Evolutionary conservation across 2,888 invertebrate species (phyloP).

Genomic region (Oscheius onirici): DNA sequence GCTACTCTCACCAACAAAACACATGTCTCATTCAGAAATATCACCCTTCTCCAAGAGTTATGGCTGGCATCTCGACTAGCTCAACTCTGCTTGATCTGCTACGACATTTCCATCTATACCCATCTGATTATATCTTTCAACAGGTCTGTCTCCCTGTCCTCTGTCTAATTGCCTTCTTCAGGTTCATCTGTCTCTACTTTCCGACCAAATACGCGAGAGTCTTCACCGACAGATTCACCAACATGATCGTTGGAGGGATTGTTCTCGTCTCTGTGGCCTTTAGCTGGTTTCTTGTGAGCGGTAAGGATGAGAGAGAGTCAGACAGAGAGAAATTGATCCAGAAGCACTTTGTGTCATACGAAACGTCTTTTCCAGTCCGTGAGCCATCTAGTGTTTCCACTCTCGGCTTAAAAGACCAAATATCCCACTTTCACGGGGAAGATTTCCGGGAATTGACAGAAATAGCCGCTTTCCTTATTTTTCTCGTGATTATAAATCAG

Average conservation of each 20-base stretch:
- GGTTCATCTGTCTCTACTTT: constrained; percentile 58
- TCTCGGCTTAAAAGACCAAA: constrained; percentile 20
- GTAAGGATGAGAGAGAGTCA: constrained; percentile 26
- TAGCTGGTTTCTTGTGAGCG: constrained; percentile 42
- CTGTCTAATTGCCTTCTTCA: constrained; percentile 25
- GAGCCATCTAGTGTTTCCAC: constrained; percentile 12
- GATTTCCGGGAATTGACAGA: too few species aligned
- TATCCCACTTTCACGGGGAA: not conserved
- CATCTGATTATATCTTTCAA: constrained; percentile 55
- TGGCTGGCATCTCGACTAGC: constrained; percentile 43
- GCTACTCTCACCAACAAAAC: not conserved
- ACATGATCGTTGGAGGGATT: constrained; percentile 39
- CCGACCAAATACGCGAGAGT: constrained; percentile 50
- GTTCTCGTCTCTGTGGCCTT: constrained; percentile 38
- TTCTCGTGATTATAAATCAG: too few species aligned
- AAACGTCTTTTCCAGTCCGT: constrained; percentile 20
- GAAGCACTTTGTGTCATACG: constrained; percentile 30
- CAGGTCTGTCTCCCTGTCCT: constrained; percentile 31
- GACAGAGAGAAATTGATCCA: not conserved
- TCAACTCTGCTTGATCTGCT: constrained; percentile 55
- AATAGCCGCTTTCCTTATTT: too few species aligned
- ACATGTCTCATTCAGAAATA: constrained; percentile 44
- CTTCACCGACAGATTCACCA: constrained; percentile 53
- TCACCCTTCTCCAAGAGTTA: constrained; percentile 42
- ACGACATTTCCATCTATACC: constrained; percentile 56